Base-by-base conservation (phyloP, 2,113 vertebrate species). In the Hiodon tergisus region DNA sequence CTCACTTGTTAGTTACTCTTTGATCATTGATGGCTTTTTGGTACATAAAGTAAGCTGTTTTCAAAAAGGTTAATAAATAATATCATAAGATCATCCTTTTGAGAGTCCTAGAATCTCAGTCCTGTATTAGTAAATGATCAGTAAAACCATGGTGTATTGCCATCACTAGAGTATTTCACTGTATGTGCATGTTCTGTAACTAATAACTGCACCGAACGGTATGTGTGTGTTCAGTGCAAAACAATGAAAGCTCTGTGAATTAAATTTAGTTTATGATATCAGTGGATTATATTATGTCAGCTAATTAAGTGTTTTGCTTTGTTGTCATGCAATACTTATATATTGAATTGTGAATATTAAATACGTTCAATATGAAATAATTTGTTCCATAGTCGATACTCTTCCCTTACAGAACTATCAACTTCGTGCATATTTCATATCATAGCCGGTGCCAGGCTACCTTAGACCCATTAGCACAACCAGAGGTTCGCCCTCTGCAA, bases 61-160 rank as follows among this genome's bases (percentile, higher is more conserved):
- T 67, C 65, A 67, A 67, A 48, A 48, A 50, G 14, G 65, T 50
- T 67, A 50, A 67, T 67, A 48, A 31, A 67, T 67, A 50, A 67
- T 48, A 67, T 6, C 13, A 48, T 67, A 67, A 67, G 11, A 50
- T 31, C 65, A 67, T 31, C 5, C 65, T 48, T 31, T 67, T 48
- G 7, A 48, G 13, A 50, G 31, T 48, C 47, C 31, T 48, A 3
- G 65, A 67, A 67, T 48, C 65, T 50, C 31, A 13, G 65, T 31
- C 31, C 31, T 31, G 31, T 31, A 31, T 31, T 2, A 31, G 31
- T 31, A 31, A 31, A 31, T 31, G 31, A 31, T 31, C 31, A 31
- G 31, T 31, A 31, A 31, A 31, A 31, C 31, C 31, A n/a, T n/a
- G n/a, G n/a, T 31, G 31, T 31, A 31, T 31, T 31, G 2, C 31